These are phyloP conservation scores for Bothrops alternatus DNA, from an alignment of 2,797 vertebrate species.

Conservation along the genomic window DNA sequence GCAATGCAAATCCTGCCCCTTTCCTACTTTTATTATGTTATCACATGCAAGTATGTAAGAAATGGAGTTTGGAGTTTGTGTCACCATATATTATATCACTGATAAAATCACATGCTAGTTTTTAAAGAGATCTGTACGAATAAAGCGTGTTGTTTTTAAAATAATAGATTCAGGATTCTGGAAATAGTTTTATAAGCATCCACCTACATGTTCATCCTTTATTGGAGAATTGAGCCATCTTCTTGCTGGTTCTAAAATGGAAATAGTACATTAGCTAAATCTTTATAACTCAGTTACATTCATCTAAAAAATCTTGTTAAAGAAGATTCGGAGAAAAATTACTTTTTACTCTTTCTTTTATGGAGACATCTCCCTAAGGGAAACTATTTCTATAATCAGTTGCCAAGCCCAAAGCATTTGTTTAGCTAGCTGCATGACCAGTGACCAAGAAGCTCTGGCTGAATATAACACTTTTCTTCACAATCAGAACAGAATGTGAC, in stretches of 20 bases:
- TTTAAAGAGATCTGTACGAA: too few species aligned
- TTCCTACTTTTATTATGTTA: not conserved
- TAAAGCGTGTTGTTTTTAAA: too few species aligned
- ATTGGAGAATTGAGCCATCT: too few species aligned
- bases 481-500: not conserved
- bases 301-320: not conserved
- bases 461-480: not conserved
- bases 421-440: not conserved
- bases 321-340: not conserved
- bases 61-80: not conserved
- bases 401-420: not conserved
- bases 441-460: not conserved
- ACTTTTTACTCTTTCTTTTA: not conserved
- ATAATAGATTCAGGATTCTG: too few species aligned
- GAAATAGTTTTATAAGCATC: too few species aligned
- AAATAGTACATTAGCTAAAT: too few species aligned
- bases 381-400: not conserved
- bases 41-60: not conserved
- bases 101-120: too few species aligned
- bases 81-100: too few species aligned
- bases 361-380: not conserved
- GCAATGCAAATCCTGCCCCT: not conserved
- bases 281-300: not conserved
- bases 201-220: too few species aligned
- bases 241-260: too few species aligned